Evolutionary conservation across 1,140 invertebrate species (phyloP).

Genomic region (Rhyzopertha dominica): DNA sequence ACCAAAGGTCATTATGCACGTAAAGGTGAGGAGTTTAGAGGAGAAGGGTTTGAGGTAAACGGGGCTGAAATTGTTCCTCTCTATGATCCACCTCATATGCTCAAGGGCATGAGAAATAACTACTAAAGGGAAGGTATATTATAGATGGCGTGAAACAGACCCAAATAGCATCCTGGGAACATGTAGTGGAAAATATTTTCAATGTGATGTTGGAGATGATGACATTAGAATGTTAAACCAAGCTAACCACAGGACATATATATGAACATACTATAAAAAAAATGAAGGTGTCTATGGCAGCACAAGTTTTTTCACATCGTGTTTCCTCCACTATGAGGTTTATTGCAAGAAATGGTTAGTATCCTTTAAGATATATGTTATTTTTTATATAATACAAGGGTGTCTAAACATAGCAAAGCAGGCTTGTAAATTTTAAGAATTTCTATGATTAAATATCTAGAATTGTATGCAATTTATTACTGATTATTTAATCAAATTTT

Average conservation of each 20-base stretch:
- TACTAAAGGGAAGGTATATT: slow-evolving; percentile 1
- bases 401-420: neutral
- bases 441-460: neutral
- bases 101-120: slow-evolving; percentile 13
- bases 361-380: neutral
- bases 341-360: slow-evolving; percentile 5
- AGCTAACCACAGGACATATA: slow-evolving; percentile 17
- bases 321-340: slow-evolving; percentile 11
- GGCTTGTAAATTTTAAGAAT: neutral
- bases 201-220: slow-evolving; percentile 9
- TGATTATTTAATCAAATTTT: neutral
- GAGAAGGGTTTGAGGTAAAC: slow-evolving; percentile 2
- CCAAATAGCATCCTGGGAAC: slow-evolving; percentile 8
- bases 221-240: slow-evolving; percentile 14
- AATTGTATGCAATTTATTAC: too few relatives aligned
- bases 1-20: slow-evolving; percentile 9
- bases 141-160: neutral
- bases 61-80: slow-evolving; percentile 9
- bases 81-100: slow-evolving; percentile 11
- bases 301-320: slow-evolving; percentile 13
- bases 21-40: neutral
- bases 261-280: slow-evolving; percentile 14
- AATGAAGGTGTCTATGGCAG: slow-evolving; percentile 18
- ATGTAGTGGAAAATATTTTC: slow-evolving; percentile 8
- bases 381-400: neutral